Base-by-base conservation (phyloP, 1,140 invertebrate genomes). In the Lordiphosa collinella region DNA sequence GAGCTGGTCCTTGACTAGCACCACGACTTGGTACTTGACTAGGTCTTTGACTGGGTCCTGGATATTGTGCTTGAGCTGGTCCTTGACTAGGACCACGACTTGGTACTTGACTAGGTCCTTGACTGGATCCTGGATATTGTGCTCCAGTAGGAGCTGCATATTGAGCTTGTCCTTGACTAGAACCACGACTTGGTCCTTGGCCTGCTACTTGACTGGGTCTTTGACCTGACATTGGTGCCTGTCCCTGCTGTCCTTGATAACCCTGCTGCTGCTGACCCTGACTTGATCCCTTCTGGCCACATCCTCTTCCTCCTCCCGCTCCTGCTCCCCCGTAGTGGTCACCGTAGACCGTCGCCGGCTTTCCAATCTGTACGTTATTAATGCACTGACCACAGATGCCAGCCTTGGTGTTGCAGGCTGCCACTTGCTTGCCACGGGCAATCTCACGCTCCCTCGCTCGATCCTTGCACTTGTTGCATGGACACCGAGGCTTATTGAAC, bases 381-480 rank as follows among this genome's bases (percentile, higher is more conserved):
- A 31, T 14, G 11, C 12, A 40, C 25, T 49, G 54, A 4, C 40
- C 40, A 4, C 47, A 36, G 8, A 52, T 13, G 4, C 32, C 40
- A 4, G 12, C 2, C 1, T 18, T 34, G 25, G 7, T 47, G 9
- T 18, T 29, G 9, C 29, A 25, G 5, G 22, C 14, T 3, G 35
- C 25, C 36, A 4, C 32, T 12, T 10, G 31, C 13, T 13, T 31
- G 36, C 6, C 11, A 25, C 16, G 9, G 5, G 44, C 34, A 3
- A 31, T 11, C 10, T 41, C 25, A 32, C 9, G 12, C 6, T 48
- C 43, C 4, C 37, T 13, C 8, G 50, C 49, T 31, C 25, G 50
- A 3, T 18, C 43, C 51, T 52, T 55, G 51, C 66, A 70, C 12
- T 49, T 66, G 6, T 2, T 29, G 31, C 66, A 70, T 0, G 51